Conservation (phyloP, 2,797 vertebrate genomes). For the Bradypodion pumilum region DNA sequence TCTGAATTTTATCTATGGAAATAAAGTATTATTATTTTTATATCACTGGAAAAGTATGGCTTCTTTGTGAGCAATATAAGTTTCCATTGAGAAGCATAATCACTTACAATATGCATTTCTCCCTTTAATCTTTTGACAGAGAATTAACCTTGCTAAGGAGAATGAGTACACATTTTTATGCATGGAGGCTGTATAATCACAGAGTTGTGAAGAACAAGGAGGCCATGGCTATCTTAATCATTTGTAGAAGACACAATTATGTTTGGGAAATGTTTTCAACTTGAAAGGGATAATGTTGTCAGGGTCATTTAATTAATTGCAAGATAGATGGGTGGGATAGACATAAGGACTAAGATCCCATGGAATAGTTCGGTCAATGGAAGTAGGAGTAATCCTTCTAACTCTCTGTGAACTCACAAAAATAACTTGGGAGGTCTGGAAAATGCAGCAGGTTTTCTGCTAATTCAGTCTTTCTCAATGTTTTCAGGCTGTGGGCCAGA, state of each 20-base stretch:
- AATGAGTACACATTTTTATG: conserved; percentile 6
- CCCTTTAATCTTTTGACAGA: conserved; percentile 10
- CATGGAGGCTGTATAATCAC: background rate
- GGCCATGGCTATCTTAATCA: background rate
- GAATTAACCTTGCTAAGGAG: conserved; percentile 11
- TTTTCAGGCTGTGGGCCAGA: no score
- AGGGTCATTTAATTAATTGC: background rate
- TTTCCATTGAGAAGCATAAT: conserved; percentile 24
- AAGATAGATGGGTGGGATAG: no score
- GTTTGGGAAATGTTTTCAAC: background rate
- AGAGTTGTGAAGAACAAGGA: background rate
- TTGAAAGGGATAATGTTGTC: background rate
- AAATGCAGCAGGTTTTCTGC: background rate
- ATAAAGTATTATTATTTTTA: conserved; percentile 1
- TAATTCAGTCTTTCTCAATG: no score
- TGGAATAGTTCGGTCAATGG: background rate
- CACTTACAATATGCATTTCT: background rate
- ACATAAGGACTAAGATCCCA: background rate
- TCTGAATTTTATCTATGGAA: conserved; percentile 21
- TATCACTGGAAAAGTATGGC: background rate
- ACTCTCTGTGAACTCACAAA: background rate
- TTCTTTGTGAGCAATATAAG: conserved; percentile 9
- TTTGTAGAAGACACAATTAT: background rate
- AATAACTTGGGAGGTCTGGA: background rate
- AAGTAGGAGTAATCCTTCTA: background rate